phyloP scores from a whole-genome alignment of 2,888 invertebrate species.

The Drosophila rellima region DNA sequence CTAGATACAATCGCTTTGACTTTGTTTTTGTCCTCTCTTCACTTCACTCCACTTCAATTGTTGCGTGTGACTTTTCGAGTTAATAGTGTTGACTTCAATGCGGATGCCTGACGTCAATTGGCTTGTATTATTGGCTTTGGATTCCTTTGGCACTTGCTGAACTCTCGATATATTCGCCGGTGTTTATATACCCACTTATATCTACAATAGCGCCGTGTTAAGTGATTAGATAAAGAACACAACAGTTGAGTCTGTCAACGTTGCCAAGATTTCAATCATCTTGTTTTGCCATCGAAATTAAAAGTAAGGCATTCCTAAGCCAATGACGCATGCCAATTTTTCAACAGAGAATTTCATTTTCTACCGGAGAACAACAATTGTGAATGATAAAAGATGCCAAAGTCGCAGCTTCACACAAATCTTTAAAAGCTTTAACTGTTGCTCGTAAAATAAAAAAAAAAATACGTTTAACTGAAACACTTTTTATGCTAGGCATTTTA shows the following conservation, averaged over 20 bases:
- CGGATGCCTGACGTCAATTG: constrained; percentile 52
- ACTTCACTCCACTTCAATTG: constrained; percentile 15
- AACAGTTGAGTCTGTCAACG: constrained; percentile 36
- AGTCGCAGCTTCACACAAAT: background rate
- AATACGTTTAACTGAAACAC: background rate
- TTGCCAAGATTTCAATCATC: constrained; percentile 22
- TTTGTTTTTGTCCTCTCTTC: constrained; percentile 14
- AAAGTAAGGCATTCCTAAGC: constrained; percentile 24
- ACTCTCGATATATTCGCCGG: background rate
- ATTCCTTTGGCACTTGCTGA: constrained; percentile 18
- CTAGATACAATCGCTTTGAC: constrained; percentile 69
- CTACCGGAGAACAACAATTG: background rate
- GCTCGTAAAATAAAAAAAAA: background rate
- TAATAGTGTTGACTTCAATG: constrained; percentile 13
- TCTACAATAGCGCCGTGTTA: constrained; percentile 32
- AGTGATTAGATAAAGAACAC: constrained; percentile 42
- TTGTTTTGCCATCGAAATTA: constrained; percentile 21
- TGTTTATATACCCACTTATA: constrained; percentile 28
- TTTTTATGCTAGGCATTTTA: background rate
- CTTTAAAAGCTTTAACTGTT: background rate
- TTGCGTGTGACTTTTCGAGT: constrained; percentile 35
- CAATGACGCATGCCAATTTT: constrained; percentile 24
- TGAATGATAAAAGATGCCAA: constrained; percentile 5
- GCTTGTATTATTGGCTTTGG: constrained; percentile 7
- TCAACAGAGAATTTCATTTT: constrained; percentile 27